Evolutionary conservation across 2,797 vertebrate species (phyloP).

Genomic region (Hypotaenidia philippensis): DNA sequence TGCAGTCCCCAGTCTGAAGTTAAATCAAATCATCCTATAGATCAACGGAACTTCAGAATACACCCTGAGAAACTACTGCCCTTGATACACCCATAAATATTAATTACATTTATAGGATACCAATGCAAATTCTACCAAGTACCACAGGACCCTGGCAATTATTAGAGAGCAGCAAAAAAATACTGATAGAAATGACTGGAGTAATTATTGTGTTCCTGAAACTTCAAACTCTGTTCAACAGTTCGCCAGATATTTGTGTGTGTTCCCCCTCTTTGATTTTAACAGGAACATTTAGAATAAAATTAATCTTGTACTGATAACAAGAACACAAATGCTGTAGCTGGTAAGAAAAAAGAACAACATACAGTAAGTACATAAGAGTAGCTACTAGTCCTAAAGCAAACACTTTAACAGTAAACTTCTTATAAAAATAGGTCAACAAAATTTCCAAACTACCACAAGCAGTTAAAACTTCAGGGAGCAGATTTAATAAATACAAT

Average conservation of each 20-base stretch:
- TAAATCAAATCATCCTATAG: neutral
- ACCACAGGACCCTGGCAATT: neutral
- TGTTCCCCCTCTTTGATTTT: neutral
- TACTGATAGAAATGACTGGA: neutral
- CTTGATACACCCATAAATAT: constrained; percentile 17
- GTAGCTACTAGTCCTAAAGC: neutral
- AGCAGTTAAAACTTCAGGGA: constrained; percentile 31
- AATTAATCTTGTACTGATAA: neutral
- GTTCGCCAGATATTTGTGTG: neutral
- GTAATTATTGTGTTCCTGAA: neutral
- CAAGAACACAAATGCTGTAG: neutral
- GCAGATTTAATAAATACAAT: neutral
- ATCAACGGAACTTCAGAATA: neutral
- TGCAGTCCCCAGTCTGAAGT: neutral
- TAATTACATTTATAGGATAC: constrained; percentile 5
- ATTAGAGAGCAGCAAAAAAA: constrained; percentile 1
- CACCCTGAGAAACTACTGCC: neutral
- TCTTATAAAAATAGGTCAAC: neutral
- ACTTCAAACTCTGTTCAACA: neutral
- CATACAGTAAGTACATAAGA: neutral
- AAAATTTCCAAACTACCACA: neutral
- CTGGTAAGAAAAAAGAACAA: neutral
- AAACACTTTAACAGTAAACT: neutral
- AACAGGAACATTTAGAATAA: neutral
- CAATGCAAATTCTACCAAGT: neutral